Base-by-base conservation (phyloP, 2,888 invertebrate species). In the Eupithecia dodoneata region DNA sequence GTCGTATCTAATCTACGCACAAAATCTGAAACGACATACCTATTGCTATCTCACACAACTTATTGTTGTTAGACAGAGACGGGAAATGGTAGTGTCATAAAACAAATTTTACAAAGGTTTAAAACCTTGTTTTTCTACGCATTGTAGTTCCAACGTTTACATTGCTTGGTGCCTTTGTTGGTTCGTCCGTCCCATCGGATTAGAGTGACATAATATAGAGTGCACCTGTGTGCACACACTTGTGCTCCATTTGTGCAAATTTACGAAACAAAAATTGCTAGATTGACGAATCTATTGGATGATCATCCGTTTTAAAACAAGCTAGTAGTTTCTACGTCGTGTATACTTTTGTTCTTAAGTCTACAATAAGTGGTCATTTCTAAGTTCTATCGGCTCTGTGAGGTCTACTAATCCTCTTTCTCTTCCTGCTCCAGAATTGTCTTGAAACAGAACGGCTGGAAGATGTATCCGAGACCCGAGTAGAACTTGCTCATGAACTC, bases 401-500 rank as follows among this genome's bases (percentile, higher is more conserved):
- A 75, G 55, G 76, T 18, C 55, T 59, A 87, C 87, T 93, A 93
- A 2, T 94, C 94, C 15, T 94, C 94, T 18, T 90, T 90, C 0
- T 95, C 96, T 71, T 95, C 96, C 73, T 92, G 93, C 81, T 96
- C 96, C 83, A 97, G 93, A 85, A 97, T 96, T n/a, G 95, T 93
- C 88, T 97, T 97, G 94, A 98, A 98, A 86, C 97, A 97, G 96
- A 98, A 98, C 2, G 98, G 98, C 87, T 96, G 96, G 95, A 98
- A 98, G 80, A 96, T 93, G 92, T 98, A 97, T 10, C 98, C 98
- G 82, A 96, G 94, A 79, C 98, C 98, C 41, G 96, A 91, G 91
- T 98, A 99, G 95, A 99, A 98, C 93, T 98, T 98, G 93, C 98
- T 99, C 96, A 99, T 99, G 95, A 99, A 99, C 93, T 99, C 98